Evolutionary conservation across 2,113 vertebrate genomes (phyloP).

Genomic region (Oxyura jamaicensis): DNA sequence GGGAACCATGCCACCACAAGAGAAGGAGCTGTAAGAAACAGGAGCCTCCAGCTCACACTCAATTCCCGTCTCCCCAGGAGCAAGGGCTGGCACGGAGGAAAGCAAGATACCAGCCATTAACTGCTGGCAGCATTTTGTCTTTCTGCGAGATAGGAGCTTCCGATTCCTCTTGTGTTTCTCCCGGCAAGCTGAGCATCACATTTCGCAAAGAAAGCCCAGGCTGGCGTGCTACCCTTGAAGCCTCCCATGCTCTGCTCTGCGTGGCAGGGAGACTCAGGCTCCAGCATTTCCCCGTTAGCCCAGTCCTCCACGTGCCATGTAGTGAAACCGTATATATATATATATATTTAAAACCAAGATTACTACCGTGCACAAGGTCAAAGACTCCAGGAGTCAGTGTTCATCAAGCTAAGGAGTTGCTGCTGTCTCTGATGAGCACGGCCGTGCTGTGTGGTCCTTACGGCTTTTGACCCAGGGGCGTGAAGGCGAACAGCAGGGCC

Average conservation of each 20-base stretch:
- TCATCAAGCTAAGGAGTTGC: fast-evolving
- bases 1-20: slow-evolving; percentile 34
- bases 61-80: slow-evolving; percentile 5
- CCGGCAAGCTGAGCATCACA: not conserved
- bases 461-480: not conserved
- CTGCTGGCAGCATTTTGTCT: slow-evolving; percentile 21
- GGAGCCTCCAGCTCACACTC: not conserved
- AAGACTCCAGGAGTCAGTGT: not conserved
- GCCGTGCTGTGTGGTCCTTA: not conserved
- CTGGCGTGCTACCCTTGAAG: not conserved
- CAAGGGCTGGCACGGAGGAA: not conserved
- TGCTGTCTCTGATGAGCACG: not conserved
- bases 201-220: not conserved
- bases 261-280: not conserved
- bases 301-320: not conserved
- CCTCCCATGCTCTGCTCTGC: not conserved
- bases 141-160: not conserved
- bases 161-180: not conserved
- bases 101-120: slow-evolving; percentile 22
- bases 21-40: slow-evolving; percentile 37
- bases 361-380: not conserved
- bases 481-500: not conserved
- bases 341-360: not conserved
- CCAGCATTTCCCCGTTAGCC: not conserved
- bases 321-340: too few species aligned